Conservation (phyloP, 2,113 vertebrate genomes). For the Raja brachyura region DNA sequence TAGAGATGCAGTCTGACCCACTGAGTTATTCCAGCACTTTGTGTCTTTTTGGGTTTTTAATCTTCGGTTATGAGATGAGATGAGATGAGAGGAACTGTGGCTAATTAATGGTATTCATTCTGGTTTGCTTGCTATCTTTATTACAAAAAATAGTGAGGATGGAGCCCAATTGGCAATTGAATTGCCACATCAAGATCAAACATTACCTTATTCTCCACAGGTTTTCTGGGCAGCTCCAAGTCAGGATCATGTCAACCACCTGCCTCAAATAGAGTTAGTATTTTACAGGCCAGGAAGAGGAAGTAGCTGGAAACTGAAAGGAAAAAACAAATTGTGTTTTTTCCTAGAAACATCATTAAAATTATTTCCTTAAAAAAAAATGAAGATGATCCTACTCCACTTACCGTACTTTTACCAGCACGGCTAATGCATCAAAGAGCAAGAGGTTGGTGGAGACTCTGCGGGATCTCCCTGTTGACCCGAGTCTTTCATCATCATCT, state of each 20-base stretch:
- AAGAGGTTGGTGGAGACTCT: background rate
- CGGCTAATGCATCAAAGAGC: background rate
- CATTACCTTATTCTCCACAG: too few relatives aligned
- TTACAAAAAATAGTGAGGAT: background rate
- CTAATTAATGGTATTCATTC: background rate
- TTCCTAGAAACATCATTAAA: too few relatives aligned
- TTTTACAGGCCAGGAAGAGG: background rate
- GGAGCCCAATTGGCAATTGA: too few relatives aligned
- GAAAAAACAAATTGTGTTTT: background rate
- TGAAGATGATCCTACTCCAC: background rate
- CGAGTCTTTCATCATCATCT: too few relatives aligned
- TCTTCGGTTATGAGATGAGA: background rate
- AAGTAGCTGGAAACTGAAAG: background rate
- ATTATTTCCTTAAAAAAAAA: background rate
- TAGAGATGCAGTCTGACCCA: too few relatives aligned
- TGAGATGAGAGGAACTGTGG: background rate
- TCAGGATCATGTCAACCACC: background rate
- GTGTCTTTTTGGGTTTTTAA: background rate
- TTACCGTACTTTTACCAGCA: background rate
- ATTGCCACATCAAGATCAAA: background rate
- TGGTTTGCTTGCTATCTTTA: background rate
- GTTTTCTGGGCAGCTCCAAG: background rate
- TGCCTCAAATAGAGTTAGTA: background rate
- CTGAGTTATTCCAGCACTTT: too few relatives aligned
- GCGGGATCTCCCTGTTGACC: background rate